Evolutionary conservation across 2,797 vertebrate species (phyloP).

Genomic region (Enteromius trimaculatus): DNA sequence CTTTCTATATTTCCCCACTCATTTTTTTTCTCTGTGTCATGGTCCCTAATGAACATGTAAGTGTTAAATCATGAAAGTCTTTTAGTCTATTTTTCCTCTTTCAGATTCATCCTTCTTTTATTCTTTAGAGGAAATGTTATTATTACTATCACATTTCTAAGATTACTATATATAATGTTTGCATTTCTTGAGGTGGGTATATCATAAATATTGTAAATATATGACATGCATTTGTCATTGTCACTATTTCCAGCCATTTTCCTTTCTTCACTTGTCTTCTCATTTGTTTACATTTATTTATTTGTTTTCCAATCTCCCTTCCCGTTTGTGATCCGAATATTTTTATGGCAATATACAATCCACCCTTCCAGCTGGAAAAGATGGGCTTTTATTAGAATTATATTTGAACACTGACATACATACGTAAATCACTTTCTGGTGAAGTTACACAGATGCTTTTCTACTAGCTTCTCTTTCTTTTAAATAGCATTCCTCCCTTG

Average conservation of each 20-base stretch:
- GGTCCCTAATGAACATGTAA: conserved; percentile 46
- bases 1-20: background rate
- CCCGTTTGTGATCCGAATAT: conserved; percentile 8
- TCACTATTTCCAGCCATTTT: conserved; percentile 24
- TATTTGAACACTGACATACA: conserved; percentile 36
- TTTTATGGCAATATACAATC: conserved; percentile 7
- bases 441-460: conserved; percentile 40
- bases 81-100: conserved; percentile 32
- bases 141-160: conserved; percentile 15
- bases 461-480: conserved; percentile 40
- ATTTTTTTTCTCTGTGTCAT: conserved; percentile 44
- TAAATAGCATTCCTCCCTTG: conserved; percentile 34
- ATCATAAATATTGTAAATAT: conserved; percentile 17
- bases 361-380: conserved; percentile 16
- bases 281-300: conserved; percentile 32
- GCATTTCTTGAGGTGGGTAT: conserved; percentile 19
- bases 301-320: background rate
- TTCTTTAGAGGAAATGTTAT: background rate
- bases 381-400: conserved; percentile 43
- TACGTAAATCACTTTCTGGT: conserved; percentile 39
- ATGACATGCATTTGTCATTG: conserved; percentile 31
- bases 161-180: conserved; percentile 7
- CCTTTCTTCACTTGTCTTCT: conserved; percentile 14
- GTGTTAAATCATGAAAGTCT: conserved; percentile 48
- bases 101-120: background rate